These are phyloP conservation scores for Drosophila birchii DNA, from an alignment of 2,888 invertebrate species.

Conservation along the genomic window DNA sequence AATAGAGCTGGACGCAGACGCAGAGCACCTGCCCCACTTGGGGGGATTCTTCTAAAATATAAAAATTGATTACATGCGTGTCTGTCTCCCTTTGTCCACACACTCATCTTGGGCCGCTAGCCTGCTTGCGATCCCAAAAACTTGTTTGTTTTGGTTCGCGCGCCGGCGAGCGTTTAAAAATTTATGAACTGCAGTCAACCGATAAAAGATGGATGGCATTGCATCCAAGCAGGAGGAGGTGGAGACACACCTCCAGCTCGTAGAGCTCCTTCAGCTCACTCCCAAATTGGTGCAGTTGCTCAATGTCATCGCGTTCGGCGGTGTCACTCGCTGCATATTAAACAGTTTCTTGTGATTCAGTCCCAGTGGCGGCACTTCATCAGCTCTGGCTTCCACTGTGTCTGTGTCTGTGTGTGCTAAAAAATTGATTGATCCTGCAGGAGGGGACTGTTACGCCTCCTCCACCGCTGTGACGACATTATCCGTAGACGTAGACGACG, in stretches of 20 bases:
- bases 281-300: conserved; percentile 74
- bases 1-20: conserved; percentile 47
- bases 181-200: conserved; percentile 72
- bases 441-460: conserved; percentile 10
- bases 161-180: conserved; percentile 64
- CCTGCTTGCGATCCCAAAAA: conserved; percentile 10
- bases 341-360: conserved; percentile 52
- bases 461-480: conserved; percentile 66
- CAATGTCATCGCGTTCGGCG: conserved; percentile 65
- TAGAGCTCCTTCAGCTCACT: conserved; percentile 14
- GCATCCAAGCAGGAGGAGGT: conserved; percentile 20
- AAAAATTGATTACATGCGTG: conserved; percentile 79
- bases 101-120: conserved; percentile 12
- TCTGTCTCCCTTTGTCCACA: conserved; percentile 44
- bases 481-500: conserved; percentile 41
- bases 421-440: conserved; percentile 77
- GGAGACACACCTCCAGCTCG: conserved; percentile 22
- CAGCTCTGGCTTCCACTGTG: conserved; percentile 52
- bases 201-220: conserved; percentile 61
- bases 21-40: conserved; percentile 61
- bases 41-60: conserved; percentile 67
- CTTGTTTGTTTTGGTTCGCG: conserved; percentile 63
- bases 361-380: conserved; percentile 75
- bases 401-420: conserved; percentile 50
- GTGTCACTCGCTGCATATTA: conserved; percentile 74